Percentiles rank a stretch among this genome's conserved stretches.
Conservation (phyloP, 2,888 invertebrate species). For the Tetragonisca angustula region DNA sequence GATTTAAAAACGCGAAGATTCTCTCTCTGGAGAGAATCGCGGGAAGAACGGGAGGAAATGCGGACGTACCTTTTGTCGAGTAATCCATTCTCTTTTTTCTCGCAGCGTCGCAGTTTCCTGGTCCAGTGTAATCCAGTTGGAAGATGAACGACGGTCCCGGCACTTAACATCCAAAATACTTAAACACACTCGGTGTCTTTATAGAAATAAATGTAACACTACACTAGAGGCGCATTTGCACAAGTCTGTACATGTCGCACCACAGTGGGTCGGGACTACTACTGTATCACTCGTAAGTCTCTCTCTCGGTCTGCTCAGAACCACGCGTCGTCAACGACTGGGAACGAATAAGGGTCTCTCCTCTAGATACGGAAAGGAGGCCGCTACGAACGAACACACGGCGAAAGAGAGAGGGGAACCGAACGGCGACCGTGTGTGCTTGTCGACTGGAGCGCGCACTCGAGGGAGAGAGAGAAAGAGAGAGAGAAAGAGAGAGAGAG, state of each 20-base stretch:
- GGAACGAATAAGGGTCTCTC: slow-evolving; percentile 20
- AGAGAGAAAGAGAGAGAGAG: no score
- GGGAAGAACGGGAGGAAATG: background rate
- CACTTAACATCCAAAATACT: slow-evolving; percentile 55
- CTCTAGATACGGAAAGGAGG: slow-evolving; percentile 9
- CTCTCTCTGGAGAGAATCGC: no score
- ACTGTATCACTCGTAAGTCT: no score
- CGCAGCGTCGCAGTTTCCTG: slow-evolving; percentile 11
- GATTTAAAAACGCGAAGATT: no score
- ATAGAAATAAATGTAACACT: slow-evolving; percentile 1
- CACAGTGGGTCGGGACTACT: no score
- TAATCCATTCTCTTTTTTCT: slow-evolving; percentile 75
- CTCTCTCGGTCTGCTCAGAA: background rate
- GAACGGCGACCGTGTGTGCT: background rate
- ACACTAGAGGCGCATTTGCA: no score
- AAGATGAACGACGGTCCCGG: slow-evolving; percentile 29
- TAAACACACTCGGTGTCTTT: no score
- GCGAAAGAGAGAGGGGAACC: background rate
- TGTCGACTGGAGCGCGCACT: background rate
- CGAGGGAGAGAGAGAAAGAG: no score
- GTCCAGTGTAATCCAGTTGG: slow-evolving; percentile 15
- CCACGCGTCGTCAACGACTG: slow-evolving; percentile 24
- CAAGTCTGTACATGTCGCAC: no score
- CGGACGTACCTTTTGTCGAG: slow-evolving; percentile 75
- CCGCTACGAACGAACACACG: slow-evolving; percentile 5